Percentiles rank a stretch among this genome's conserved stretches.
phyloP scores from a whole-genome alignment of 2,797 vertebrate species.

The Antrozous pallidus region DNA sequence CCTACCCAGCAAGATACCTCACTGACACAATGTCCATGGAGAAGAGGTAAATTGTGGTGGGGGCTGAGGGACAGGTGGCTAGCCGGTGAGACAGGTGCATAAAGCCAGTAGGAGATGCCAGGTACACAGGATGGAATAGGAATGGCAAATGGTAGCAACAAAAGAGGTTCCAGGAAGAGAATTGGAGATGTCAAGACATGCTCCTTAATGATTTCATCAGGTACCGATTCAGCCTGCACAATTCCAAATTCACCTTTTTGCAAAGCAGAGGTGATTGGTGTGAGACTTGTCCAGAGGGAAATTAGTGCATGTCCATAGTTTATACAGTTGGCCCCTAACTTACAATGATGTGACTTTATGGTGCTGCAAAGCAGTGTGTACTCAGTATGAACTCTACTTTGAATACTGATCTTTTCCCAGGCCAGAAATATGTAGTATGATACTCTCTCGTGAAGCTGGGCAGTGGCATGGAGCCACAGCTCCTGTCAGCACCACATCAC shows the following conservation, averaged over 20 bases:
- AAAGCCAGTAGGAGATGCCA: neutral
- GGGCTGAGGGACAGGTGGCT: neutral
- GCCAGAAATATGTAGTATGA: too few species aligned
- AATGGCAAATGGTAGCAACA: neutral
- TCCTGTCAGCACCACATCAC: neutral
- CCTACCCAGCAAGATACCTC: neutral
- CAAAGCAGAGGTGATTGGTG: neutral
- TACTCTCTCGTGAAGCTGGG: neutral
- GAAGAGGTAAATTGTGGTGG: neutral
- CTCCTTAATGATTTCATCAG: neutral
- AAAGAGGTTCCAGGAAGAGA: neutral
- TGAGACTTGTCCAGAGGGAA: neutral
- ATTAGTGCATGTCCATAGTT: neutral
- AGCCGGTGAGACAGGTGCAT: neutral
- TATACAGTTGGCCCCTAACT: neutral
- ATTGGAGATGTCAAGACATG: neutral
- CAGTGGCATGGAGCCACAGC: neutral
- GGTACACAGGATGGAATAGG: neutral
- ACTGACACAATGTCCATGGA: neutral
- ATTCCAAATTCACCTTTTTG: neutral
- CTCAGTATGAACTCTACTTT: too few species aligned
- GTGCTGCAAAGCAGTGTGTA: neutral
- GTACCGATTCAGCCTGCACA: neutral
- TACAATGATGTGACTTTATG: neutral
- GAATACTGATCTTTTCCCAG: too few species aligned